phyloP scores from a whole-genome alignment of 2,797 vertebrate genomes.

The Neopelma chrysocephalum region DNA sequence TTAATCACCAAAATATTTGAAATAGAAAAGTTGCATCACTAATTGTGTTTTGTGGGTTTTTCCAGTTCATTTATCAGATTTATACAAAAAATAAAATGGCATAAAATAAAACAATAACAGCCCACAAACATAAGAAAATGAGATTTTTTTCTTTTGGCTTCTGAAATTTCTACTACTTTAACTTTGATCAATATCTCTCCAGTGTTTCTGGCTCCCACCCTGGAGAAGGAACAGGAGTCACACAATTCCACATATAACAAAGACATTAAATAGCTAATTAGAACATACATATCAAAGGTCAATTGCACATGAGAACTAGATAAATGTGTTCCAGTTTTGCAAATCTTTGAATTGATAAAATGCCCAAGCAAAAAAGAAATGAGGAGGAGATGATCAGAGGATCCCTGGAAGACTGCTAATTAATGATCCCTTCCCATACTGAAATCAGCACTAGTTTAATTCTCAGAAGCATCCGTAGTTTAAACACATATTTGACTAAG shows the following conservation, averaged over 20 bases:
- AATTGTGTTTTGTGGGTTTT: rapidly evolving
- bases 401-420: not conserved
- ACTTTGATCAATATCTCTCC: not conserved
- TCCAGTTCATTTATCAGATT: not conserved
- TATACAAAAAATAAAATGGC: not conserved
- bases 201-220: not conserved
- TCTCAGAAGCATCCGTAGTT: not conserved
- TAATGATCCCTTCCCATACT: not conserved
- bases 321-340: not conserved
- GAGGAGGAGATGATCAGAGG: not conserved
- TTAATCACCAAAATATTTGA: not conserved
- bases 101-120: not conserved
- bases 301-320: not conserved
- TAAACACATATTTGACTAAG: not conserved
- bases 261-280: not conserved
- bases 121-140: not conserved
- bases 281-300: not conserved
- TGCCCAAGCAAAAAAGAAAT: not conserved
- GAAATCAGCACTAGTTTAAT: not conserved
- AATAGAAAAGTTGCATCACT: not conserved
- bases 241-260: not conserved
- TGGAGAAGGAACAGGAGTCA: not conserved
- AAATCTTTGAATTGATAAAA: not conserved
- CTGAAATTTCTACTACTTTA: not conserved
- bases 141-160: not conserved